These are phyloP conservation scores for Oryctes rhinoceros DNA, from an alignment of 1,140 invertebrate genomes.

Conservation along the genomic window DNA sequence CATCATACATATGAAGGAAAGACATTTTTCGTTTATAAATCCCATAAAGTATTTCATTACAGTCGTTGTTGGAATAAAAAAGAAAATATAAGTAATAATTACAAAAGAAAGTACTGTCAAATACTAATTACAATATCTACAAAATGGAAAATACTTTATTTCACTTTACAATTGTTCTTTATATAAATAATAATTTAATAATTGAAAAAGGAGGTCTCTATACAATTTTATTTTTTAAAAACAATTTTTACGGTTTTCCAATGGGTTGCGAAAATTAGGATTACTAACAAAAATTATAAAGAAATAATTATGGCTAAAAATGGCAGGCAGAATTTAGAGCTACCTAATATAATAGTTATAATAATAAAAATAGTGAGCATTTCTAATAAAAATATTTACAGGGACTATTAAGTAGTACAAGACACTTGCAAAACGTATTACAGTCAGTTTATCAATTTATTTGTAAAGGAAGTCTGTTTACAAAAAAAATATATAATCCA, in stretches of 20 bases:
- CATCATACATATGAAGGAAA: background rate
- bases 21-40: background rate
- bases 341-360: slow-evolving; percentile 43
- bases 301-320: slow-evolving; percentile 53
- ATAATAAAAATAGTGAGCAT: slow-evolving; percentile 48
- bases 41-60: background rate
- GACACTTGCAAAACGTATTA: slow-evolving; percentile 1
- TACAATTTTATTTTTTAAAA: background rate
- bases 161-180: background rate
- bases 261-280: background rate
- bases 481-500: background rate
- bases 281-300: slow-evolving; percentile 27
- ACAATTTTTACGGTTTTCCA: background rate
- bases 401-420: slow-evolving; percentile 29
- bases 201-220: background rate
- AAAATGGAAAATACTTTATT: background rate
- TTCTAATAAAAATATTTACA: slow-evolving; percentile 41
- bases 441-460: slow-evolving; percentile 34
- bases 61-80: background rate
- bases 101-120: background rate
- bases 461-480: background rate
- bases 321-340: slow-evolving; percentile 49
- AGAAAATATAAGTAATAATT: slow-evolving; percentile 14
- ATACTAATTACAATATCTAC: slow-evolving; percentile 26
- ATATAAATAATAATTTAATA: slow-evolving; percentile 35